Percentiles rank a stretch among this genome's conserved stretches.
Evolutionary conservation across 2,113 vertebrate genomes (phyloP).

Genomic region (Anseranas semipalmata): DNA sequence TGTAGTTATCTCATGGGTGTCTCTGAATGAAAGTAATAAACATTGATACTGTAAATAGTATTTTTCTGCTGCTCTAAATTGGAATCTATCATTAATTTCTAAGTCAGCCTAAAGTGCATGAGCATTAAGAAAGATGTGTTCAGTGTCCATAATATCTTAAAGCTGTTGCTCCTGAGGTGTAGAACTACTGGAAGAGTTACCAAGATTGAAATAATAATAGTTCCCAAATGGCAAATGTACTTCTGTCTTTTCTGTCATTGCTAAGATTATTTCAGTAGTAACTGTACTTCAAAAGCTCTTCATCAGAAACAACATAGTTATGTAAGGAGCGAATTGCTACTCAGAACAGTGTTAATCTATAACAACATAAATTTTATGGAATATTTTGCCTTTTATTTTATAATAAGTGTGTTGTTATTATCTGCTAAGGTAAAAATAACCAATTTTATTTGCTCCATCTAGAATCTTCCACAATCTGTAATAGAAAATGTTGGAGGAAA

Average conservation of each 20-base stretch:
- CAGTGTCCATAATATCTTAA: background rate
- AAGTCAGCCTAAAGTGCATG: background rate
- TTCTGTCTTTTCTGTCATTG: background rate
- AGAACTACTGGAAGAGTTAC: background rate
- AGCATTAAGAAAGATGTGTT: background rate
- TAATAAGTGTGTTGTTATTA: background rate
- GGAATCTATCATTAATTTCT: background rate
- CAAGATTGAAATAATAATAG: background rate
- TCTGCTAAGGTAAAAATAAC: constrained; percentile 31
- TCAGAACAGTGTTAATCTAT: background rate
- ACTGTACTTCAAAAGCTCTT: background rate
- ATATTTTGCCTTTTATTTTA: background rate
- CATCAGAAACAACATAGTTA: background rate
- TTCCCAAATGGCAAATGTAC: background rate
- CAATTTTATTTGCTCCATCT: constrained; percentile 36
- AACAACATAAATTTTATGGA: background rate
- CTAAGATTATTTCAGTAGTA: background rate
- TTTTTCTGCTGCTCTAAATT: background rate
- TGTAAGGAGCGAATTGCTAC: background rate
- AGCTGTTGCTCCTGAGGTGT: background rate
- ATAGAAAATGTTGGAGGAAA: constrained; percentile 90
- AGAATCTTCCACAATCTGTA: constrained; percentile 89
- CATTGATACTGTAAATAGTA: background rate
- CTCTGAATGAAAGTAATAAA: background rate
- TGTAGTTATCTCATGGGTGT: background rate